Evolutionary conservation across 2,888 invertebrate species (phyloP).

Genomic region (Hybos culiciformis): DNA sequence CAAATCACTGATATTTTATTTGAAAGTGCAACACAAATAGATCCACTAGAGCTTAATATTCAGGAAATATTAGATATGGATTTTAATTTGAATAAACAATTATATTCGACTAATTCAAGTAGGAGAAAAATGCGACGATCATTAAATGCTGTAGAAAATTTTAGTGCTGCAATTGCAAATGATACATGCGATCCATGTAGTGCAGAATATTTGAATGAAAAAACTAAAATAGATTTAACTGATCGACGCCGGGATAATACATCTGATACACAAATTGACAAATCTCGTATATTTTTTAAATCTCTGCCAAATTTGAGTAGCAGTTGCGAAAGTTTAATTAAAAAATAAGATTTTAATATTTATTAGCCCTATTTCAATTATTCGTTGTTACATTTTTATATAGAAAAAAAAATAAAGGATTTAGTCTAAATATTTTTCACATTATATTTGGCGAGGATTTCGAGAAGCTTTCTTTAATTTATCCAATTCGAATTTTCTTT

Average conservation of each 20-base stretch:
- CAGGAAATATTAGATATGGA: constrained; percentile 39
- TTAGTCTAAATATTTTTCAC: no score
- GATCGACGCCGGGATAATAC: constrained; percentile 9
- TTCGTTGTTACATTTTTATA: no score
- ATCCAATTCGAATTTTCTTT: no score
- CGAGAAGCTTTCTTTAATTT: no score
- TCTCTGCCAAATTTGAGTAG: constrained; percentile 60
- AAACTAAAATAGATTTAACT: constrained; percentile 21
- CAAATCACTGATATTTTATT: constrained; percentile 24
- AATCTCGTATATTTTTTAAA: constrained; percentile 38
- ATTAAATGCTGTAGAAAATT: constrained; percentile 16
- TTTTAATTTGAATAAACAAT: constrained; percentile 23
- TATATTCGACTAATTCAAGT: not conserved
- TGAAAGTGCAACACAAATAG: constrained; percentile 33
- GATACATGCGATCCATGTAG: constrained; percentile 10
- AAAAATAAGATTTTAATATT: no score
- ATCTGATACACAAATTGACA: constrained; percentile 18
- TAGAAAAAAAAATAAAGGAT: no score
- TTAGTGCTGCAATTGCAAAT: constrained; percentile 13
- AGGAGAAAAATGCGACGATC: constrained; percentile 6
- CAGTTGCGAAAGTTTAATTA: constrained; percentile 49
- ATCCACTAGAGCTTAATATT: constrained; percentile 37
- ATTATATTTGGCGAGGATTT: no score
- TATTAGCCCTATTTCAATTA: no score
- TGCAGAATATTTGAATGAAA: constrained; percentile 25